phyloP scores from a whole-genome alignment of 2,113 vertebrate species.

The Nesogale talazaci region DNA sequence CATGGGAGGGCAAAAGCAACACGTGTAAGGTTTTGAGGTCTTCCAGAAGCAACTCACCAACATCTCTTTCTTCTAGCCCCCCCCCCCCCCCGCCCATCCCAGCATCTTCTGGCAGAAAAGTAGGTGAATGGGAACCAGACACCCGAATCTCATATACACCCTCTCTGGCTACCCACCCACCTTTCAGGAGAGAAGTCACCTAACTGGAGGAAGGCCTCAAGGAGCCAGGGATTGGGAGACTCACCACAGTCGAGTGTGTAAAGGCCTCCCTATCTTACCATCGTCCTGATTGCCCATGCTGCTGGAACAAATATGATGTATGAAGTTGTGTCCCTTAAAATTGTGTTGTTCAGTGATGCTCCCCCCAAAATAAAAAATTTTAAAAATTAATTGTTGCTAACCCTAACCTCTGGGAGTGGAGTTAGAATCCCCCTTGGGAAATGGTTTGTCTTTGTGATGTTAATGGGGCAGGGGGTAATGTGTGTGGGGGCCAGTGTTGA shows the following conservation, averaged over 20 bases:
- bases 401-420: neutral
- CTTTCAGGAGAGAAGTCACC: conserved; percentile 40
- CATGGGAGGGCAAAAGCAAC: neutral
- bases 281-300: neutral
- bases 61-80: conserved; percentile 36
- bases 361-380: too few relatives aligned
- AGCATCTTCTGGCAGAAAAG: conserved; percentile 35
- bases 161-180: neutral
- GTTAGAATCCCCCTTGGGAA: neutral
- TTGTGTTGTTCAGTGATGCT: too few relatives aligned
- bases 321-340: neutral
- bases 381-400: neutral
- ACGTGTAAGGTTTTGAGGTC: conserved; percentile 39
- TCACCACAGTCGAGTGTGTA: conserved; percentile 3
- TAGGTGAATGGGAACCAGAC: neutral
- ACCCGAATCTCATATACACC: neutral
- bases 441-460: neutral
- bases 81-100: too few relatives aligned
- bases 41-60: conserved; percentile 36
- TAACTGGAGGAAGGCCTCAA: neutral
- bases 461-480: neutral
- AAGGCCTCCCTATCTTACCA: neutral
- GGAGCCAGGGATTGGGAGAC: neutral
- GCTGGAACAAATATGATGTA: neutral
- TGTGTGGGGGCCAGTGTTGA: too few relatives aligned